phyloP scores from a whole-genome alignment of 53 echinoderm and acorn worm species.

The Mesocentrotus franciscanus region DNA sequence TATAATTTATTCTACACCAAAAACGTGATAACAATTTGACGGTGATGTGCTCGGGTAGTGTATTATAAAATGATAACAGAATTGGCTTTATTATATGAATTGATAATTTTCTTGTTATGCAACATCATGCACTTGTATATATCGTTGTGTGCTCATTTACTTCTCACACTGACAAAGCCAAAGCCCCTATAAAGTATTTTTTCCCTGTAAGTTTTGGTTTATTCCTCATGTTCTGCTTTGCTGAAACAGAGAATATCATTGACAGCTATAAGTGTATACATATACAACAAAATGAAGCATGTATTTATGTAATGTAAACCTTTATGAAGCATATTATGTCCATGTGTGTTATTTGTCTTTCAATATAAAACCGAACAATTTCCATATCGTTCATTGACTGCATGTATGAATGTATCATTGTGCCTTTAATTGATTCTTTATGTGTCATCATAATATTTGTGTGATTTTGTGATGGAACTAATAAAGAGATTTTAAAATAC shows the following conservation, averaged over 20 bases:
- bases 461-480: not conserved
- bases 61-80: not conserved
- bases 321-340: not conserved
- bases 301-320: not conserved
- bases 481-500: not conserved
- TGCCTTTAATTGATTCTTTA: constrained; percentile 7
- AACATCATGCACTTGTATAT: not conserved
- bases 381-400: not conserved
- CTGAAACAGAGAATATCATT: not conserved
- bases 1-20: not conserved
- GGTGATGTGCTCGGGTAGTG: not conserved
- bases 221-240: not conserved
- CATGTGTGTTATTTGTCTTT: constrained; percentile 27
- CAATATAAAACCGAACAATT: not conserved
- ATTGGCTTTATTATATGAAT: not conserved
- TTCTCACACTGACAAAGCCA: not conserved
- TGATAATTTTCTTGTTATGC: not conserved
- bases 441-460: not conserved
- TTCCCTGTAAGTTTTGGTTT: not conserved
- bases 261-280: not conserved
- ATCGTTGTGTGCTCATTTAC: not conserved
- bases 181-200: not conserved
- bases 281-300: not conserved
- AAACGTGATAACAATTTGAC: not conserved
- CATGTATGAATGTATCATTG: constrained; percentile 1